Conservation (phyloP, 2,113 vertebrate species). For the Lepisosteus osseus region DNA sequence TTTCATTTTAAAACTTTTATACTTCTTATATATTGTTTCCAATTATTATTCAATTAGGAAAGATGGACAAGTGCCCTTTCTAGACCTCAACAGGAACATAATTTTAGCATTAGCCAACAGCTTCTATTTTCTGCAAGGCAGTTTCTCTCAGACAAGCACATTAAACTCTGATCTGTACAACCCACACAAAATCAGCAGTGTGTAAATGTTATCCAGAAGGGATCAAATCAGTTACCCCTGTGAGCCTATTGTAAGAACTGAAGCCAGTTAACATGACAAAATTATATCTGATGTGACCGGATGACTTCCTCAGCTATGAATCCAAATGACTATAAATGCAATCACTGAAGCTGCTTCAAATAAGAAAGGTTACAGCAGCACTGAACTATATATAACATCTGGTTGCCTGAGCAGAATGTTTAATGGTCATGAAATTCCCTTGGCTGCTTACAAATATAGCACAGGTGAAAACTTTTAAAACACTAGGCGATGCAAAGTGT, state of each 20-base stretch:
- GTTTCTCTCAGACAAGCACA: conserved; percentile 19
- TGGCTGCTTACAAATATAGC: not conserved
- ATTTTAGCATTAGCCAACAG: conserved; percentile 28
- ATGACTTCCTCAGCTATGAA: conserved; percentile 30
- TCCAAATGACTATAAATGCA: conserved; percentile 35
- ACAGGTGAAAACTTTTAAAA: not conserved
- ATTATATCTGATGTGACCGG: conserved; percentile 37
- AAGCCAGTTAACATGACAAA: conserved; percentile 35
- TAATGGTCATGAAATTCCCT: conserved; percentile 24
- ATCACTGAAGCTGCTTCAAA: conserved; percentile 39
- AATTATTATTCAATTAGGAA: too few species aligned
- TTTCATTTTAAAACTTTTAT: too few species aligned
- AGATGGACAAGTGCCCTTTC: not conserved
- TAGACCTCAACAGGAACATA: conserved; percentile 18
- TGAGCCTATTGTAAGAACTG: conserved; percentile 21
- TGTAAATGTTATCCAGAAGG: conserved; percentile 23
- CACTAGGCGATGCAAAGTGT: not conserved
- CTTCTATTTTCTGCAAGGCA: conserved; percentile 28
- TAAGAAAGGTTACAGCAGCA: conserved; percentile 37
- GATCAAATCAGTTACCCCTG: conserved; percentile 38
- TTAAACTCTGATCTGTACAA: conserved; percentile 7
- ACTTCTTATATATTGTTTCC: too few species aligned
- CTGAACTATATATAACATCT: conserved; percentile 36
- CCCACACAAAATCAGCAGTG: conserved; percentile 22
- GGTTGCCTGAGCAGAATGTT: conserved; percentile 25